Evolutionary conservation across 2,113 vertebrate genomes (phyloP), one percentile per base, ranked within the genome.

Genomic region (Strigops habroptila): DNA sequence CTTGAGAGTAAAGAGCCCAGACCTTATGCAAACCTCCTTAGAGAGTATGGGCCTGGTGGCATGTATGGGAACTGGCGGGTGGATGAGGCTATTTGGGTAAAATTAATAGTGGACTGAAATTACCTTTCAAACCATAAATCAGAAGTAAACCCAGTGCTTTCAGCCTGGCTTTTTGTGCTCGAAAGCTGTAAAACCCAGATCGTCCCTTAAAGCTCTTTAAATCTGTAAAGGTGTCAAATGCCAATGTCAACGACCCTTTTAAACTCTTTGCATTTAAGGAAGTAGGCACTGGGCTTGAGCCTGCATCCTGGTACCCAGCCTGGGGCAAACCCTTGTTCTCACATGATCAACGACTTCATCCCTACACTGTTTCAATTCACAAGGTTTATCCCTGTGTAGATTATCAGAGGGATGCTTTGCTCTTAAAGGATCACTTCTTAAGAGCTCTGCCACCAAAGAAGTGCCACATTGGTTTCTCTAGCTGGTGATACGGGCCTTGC

Each of bases 271-370:
- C 53, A 65, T 30, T 21, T 23, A 81, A 71, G 28, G 25, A 78
- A 71, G 28, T 6, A 33, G 49, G 18, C 27, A 31, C 25, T 51
- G 46, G 17, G 12, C 25, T 74, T 63, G 21, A 37, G 59, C n/a
- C 17, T 91, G 63, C 35, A 16, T 59, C 35, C 57, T 77, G 49
- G 21, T 84, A 37, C 11, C 12, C 0, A 0, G 1, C 52, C 23
- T 70, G n/a, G 79, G 39, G 16, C 44, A 78, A 83, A 14, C 6
- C 51, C 37, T 63, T 75, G 37, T 28, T 35, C n/a, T 44, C 12
- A 59, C 11, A 4, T 28, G 16, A 52, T 37, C 25, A 13, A 1
- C 24, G 33, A 30, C 67, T 90, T 79, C 23, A 48, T 53, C 8
- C 17, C 43, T 77, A 18, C 0, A 0, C 12, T 82, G 11, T 79